These are phyloP conservation scores for Amblyraja radiata DNA, from an alignment of 2,797 vertebrate species.

Conservation along the genomic window DNA sequence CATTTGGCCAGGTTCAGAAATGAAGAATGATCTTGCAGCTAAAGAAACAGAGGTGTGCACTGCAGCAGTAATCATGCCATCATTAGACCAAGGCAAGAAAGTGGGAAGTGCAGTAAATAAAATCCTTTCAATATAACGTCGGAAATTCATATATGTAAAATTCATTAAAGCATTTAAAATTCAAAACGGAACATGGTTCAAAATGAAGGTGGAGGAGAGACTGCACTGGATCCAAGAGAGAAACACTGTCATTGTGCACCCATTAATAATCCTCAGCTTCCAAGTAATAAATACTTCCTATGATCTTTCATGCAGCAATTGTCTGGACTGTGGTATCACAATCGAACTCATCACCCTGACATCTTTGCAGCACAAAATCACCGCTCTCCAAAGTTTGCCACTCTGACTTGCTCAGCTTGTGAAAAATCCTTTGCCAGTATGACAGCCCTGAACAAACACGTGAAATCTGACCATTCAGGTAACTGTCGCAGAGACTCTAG, in stretches of 20 bases:
- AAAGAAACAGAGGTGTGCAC: no score
- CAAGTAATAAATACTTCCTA: constrained; percentile 9
- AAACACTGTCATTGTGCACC: background rate
- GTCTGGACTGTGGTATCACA: constrained; percentile 87
- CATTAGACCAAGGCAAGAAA: no score
- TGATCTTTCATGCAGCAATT: constrained; percentile 65
- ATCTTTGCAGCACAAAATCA: constrained; percentile 70
- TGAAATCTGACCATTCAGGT: constrained; percentile 70
- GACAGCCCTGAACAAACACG: constrained; percentile 64
- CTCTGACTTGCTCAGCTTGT: constrained; percentile 71
- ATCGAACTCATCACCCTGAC: constrained; percentile 75
- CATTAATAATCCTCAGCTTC: background rate
- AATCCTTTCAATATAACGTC: no score
- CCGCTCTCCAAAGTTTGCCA: constrained; percentile 62
- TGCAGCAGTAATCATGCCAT: no score
- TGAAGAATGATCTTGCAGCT: no score
- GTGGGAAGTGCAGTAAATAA: no score
- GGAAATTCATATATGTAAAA: no score
- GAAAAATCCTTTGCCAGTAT: constrained; percentile 69
- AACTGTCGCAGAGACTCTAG: constrained; percentile 20
- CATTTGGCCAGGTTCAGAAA: no score
- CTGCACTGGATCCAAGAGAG: background rate
- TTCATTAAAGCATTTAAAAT: background rate
- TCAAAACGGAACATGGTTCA: background rate
- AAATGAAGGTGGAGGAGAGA: background rate